Conservation (phyloP, 2,113 vertebrate species). For the Aegotheles bennettii region DNA sequence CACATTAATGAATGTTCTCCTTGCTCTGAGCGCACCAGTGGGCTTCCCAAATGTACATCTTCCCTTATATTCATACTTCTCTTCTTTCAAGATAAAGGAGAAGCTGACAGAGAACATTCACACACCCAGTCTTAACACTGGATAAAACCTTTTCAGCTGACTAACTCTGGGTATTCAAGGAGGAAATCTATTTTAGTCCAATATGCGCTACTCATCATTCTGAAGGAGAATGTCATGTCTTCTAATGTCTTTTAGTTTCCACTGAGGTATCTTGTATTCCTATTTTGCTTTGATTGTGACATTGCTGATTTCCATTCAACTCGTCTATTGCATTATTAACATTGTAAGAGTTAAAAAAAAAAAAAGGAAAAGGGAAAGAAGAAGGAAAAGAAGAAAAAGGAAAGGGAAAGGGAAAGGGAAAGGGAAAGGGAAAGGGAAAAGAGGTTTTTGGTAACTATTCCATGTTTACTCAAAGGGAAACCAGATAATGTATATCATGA, state of each 20-base stretch:
- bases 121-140: background rate
- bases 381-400: accelerated
- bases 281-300: background rate
- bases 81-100: background rate
- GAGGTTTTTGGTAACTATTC: background rate
- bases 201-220: background rate
- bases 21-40: background rate
- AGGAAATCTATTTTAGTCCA: background rate
- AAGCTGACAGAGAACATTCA: background rate
- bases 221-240: background rate
- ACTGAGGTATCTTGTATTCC: background rate
- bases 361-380: accelerated
- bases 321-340: background rate
- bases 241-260: background rate
- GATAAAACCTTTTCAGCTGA: background rate
- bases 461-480: background rate
- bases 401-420: accelerated
- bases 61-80: background rate
- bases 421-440: background rate
- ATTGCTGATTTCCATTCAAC: background rate
- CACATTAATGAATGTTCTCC: background rate
- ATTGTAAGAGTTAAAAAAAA: accelerated
- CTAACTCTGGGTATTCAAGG: background rate
- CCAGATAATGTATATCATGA: background rate
- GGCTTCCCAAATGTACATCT: background rate